Evolutionary conservation across 2,113 vertebrate species (phyloP).

Genomic region (Pollimyrus isidori): DNA sequence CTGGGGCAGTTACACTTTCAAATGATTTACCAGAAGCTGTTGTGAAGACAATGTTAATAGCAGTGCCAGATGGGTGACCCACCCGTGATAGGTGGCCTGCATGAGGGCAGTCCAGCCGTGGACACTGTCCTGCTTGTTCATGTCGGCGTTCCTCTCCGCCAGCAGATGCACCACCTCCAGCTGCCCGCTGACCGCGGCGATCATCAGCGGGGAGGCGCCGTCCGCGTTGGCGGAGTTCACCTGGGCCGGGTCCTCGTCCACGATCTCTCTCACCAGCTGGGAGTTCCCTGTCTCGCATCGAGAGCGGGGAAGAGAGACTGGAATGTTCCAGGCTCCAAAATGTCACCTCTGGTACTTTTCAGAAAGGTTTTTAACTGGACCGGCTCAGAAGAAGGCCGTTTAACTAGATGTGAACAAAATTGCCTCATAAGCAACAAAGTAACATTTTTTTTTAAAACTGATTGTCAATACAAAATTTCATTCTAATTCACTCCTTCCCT

Average conservation of each 20-base stretch:
- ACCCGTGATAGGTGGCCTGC: conserved; percentile 98
- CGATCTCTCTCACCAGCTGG: conserved; percentile 84
- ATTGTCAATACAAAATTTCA: not conserved
- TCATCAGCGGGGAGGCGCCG: conserved; percentile 89
- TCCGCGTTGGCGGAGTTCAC: conserved; percentile 86
- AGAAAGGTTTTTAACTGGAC: not conserved
- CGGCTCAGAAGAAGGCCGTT: not conserved
- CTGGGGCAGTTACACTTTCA: not conserved
- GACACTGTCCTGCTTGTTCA: conserved; percentile 83
- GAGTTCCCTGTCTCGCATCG: conserved; percentile 67
- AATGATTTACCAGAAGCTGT: not conserved
- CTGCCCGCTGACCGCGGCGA: conserved; percentile 87
- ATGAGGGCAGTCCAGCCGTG: conserved; percentile 96
- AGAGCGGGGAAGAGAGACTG: not conserved
- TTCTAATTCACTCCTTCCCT: not conserved
- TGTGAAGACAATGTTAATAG: not conserved
- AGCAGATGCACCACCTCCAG: conserved; percentile 83
- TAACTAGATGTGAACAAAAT: not conserved
- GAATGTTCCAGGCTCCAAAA: not conserved
- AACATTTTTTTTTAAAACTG: no score
- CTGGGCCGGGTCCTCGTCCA: conserved; percentile 80
- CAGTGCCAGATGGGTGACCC: conserved; percentile 8
- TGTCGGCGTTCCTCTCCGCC: conserved; percentile 77
- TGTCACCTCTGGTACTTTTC: not conserved
- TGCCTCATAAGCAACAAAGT: not conserved